Evolutionary conservation across 2,113 vertebrate genomes (phyloP), one percentile per base, ranked within the genome.

Genomic region (Podocnemis expansa): DNA sequence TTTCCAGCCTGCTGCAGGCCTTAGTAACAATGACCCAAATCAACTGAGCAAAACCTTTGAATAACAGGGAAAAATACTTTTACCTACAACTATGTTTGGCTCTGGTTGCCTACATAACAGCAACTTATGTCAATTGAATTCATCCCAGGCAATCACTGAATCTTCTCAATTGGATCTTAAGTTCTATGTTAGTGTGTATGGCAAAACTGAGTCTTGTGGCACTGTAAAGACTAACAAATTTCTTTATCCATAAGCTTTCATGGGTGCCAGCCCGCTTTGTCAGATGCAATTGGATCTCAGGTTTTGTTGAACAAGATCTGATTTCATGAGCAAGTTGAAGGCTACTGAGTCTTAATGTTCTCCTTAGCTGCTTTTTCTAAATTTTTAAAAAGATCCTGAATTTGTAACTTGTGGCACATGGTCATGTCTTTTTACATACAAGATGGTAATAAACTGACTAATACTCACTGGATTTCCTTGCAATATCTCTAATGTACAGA

Each of bases 401-500:
- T 34, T 87, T 17, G 16, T 55, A 25, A 11, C 29, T 84, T 10
- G 27, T 75, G 41, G 73, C 38, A 75, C 27, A 45, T 38, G 25
- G 22, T 49, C 25, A 14, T 3, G 21, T 3, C 52, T 79, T 24
- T 38, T 95, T 0, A 31, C 51, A 82, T 76, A 38, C 47, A 6
- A 67, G 19, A 70, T 70, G 84, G 29, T 84, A 90, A 84, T 24
- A 87, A 84, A 82, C 31, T 17, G 24, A 8, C 82, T 9, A 80
- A 84, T 60, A 49, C 49, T 93, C 56, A 80, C 34, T 56, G 7
- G 52, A 52, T 70, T 80, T 88, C 78, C 58, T 90, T 83, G 25
- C 55, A 10, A 73, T 78, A 9, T 93, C 78, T 95, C 79, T 11
- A 47, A 95, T 93, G 58, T 95, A 22, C 93, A 98, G 99, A 99